phyloP scores from a whole-genome alignment of 2,888 invertebrate species.

The Gasteruption jaculator region DNA sequence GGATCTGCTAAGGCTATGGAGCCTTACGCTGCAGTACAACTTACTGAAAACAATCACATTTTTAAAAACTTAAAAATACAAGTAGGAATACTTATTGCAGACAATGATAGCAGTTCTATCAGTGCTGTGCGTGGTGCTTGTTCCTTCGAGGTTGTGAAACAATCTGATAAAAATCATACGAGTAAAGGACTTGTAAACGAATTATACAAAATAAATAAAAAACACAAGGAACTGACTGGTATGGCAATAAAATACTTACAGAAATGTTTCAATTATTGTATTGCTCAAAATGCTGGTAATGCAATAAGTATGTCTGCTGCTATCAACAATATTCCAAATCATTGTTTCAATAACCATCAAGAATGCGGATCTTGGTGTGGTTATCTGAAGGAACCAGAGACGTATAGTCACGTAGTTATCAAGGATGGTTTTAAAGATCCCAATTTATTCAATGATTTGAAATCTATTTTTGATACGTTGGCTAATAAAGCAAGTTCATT shows the following conservation, averaged over 20 bases:
- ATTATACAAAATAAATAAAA: slow-evolving; percentile 17
- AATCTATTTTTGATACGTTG: background rate
- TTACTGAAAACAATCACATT: slow-evolving; percentile 18
- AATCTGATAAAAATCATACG: slow-evolving; percentile 25
- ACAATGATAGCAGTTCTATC: slow-evolving; percentile 25
- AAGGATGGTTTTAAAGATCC: slow-evolving; percentile 16
- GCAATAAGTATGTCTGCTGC: slow-evolving; percentile 11
- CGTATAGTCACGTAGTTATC: slow-evolving; percentile 16
- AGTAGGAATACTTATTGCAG: slow-evolving; percentile 23
- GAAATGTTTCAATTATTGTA: slow-evolving; percentile 17
- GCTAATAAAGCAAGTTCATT: background rate
- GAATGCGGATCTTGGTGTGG: slow-evolving; percentile 18
- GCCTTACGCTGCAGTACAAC: slow-evolving; percentile 19
- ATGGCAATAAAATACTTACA: slow-evolving; percentile 16
- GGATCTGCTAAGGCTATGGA: too few species aligned
- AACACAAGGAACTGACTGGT: slow-evolving; percentile 14
- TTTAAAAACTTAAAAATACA: slow-evolving; percentile 14
- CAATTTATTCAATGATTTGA: background rate
- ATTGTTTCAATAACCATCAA: slow-evolving; percentile 17
- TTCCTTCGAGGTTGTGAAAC: slow-evolving; percentile 22
- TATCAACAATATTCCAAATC: slow-evolving; percentile 17
- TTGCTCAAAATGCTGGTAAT: slow-evolving; percentile 17
- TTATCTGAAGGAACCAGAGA: slow-evolving; percentile 15
- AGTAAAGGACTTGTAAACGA: slow-evolving; percentile 19
- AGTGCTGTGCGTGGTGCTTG: slow-evolving; percentile 18